Conservation (phyloP, 2,113 vertebrate genomes). For the Elaphurus davidianus region DNA sequence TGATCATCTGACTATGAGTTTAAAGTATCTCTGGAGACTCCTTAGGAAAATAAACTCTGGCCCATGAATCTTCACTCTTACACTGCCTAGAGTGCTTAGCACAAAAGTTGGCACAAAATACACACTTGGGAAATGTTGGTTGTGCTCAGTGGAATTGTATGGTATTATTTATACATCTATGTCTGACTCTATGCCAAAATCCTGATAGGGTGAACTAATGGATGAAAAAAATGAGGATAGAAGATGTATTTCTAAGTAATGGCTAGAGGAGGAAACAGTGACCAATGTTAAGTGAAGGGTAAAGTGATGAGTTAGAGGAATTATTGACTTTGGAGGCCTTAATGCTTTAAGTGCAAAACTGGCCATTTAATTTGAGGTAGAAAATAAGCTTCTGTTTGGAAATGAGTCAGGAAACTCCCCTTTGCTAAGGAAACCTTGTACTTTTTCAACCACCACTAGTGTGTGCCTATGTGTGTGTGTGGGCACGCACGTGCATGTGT, state of each 20-base stretch:
- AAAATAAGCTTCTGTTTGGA: constrained; percentile 22
- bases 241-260: constrained; percentile 2
- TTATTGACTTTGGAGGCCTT: not conserved
- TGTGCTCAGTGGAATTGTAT: constrained; percentile 22
- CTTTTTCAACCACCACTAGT: not conserved
- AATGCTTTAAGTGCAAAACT: not conserved
- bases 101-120: constrained; percentile 35
- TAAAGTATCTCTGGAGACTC: constrained; percentile 53
- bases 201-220: not conserved
- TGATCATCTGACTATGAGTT: constrained; percentile 37
- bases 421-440: not conserved
- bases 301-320: constrained; percentile 37
- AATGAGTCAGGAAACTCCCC: not conserved
- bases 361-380: not conserved
- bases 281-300: not conserved
- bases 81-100: constrained; percentile 36
- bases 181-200: constrained; percentile 35
- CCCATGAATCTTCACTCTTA: constrained; percentile 26
- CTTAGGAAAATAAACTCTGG: constrained; percentile 49
- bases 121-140: constrained; percentile 5
- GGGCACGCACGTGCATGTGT: not conserved
- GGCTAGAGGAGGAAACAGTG: not conserved
- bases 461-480: not conserved
- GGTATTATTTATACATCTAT: constrained; percentile 22
- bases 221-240: not conserved